Percentiles rank a stretch among this genome's conserved stretches.
These are phyloP conservation scores for Platerodrilus igneus DNA, from an alignment of 2,888 invertebrate species.

Conservation along the genomic window DNA sequence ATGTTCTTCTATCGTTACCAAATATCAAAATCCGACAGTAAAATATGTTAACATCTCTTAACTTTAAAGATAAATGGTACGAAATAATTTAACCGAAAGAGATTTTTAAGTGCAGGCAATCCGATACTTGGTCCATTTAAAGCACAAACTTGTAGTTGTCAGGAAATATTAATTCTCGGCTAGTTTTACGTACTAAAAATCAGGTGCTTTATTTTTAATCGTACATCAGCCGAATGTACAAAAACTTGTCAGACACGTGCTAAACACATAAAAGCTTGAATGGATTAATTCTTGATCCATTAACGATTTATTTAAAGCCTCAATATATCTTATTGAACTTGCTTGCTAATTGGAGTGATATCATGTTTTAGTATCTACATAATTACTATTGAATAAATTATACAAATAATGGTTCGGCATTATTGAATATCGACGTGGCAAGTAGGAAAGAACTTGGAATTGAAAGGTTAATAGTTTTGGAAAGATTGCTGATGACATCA, in stretches of 20 bases:
- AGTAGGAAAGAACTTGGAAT: too few species aligned
- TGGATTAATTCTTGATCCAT: slow-evolving; percentile 13
- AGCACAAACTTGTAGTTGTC: slow-evolving; percentile 13
- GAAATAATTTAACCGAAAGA: slow-evolving; percentile 9
- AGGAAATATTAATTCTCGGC: slow-evolving; percentile 7
- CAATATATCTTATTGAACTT: too few species aligned
- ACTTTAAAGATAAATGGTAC: slow-evolving; percentile 9
- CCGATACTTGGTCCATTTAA: slow-evolving; percentile 8
- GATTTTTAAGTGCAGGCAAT: slow-evolving; percentile 12
- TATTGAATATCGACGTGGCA: too few species aligned
- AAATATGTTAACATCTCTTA: slow-evolving; percentile 13
- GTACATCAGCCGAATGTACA: slow-evolving; percentile 3
- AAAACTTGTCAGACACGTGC: slow-evolving; percentile 18
- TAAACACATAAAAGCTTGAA: slow-evolving; percentile 15
- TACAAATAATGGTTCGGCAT: too few species aligned
- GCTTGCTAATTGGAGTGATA: too few species aligned
- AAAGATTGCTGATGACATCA: too few species aligned
- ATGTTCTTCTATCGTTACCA: too few species aligned
- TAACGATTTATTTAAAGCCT: too few species aligned
- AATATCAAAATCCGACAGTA: slow-evolving; percentile 12
- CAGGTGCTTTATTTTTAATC: slow-evolving; percentile 11
- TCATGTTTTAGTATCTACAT: too few species aligned
- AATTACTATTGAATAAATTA: too few species aligned
- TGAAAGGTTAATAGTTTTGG: too few species aligned
- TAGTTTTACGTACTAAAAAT: slow-evolving; percentile 3